Conservation (phyloP, 2,113 vertebrate species). For the Corynorhinus townsendii region DNA sequence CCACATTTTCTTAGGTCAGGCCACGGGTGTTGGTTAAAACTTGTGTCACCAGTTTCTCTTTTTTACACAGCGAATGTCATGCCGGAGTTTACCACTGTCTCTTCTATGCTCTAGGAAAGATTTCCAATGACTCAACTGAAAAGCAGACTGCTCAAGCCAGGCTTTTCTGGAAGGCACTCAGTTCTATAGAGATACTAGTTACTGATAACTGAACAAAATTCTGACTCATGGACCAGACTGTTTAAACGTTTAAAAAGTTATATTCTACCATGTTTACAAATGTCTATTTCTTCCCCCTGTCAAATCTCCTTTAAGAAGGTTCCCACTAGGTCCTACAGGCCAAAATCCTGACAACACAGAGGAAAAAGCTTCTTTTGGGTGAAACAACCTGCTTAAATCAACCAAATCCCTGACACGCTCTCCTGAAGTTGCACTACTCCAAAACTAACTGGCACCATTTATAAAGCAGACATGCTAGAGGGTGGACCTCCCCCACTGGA, state of each 20-base stretch:
- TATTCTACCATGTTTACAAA: not conserved
- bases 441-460: conserved; percentile 40
- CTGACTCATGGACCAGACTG: not conserved
- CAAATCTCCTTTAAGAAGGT: not conserved
- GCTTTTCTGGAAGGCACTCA: conserved; percentile 36
- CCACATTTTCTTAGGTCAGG: not conserved
- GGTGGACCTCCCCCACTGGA: not conserved
- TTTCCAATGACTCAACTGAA: not conserved
- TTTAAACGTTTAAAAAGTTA: not conserved
- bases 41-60: not conserved
- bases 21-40: conserved; percentile 43
- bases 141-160: not conserved
- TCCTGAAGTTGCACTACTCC: not conserved
- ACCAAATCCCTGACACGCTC: not conserved
- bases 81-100: not conserved
- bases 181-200: conserved; percentile 31
- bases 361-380: not conserved
- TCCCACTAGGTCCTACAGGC: not conserved
- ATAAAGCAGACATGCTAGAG: not conserved
- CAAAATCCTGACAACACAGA: not conserved
- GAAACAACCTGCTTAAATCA: not conserved
- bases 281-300: not conserved
- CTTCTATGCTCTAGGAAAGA: not conserved
- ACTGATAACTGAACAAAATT: not conserved
- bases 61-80: not conserved